These are phyloP conservation scores for Nephotettix cincticeps DNA, from an alignment of 1,140 invertebrate genomes.

Conservation along the genomic window DNA sequence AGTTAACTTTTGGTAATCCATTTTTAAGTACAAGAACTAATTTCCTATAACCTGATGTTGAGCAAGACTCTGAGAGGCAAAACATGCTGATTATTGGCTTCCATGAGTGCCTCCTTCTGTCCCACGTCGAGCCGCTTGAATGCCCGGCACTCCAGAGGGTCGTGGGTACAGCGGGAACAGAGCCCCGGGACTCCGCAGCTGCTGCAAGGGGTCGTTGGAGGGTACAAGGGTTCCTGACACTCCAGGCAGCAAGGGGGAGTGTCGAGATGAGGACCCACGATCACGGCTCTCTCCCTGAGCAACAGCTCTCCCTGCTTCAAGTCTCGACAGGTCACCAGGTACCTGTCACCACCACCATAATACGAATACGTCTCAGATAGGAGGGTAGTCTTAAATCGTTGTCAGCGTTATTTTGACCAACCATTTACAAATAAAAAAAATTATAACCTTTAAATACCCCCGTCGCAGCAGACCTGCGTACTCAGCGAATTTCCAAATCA, in stretches of 20 bases:
- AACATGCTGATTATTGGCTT: background rate
- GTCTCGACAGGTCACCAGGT: constrained; percentile 58
- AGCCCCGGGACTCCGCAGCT: background rate
- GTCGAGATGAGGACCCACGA: constrained; percentile 55
- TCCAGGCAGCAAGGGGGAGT: constrained; percentile 57
- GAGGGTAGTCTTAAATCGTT: too few species aligned
- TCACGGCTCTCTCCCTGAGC: constrained; percentile 56
- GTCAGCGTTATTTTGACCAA: too few species aligned
- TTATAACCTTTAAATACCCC: too few species aligned
- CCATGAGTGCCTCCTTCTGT: background rate
- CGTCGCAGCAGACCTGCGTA: too few species aligned
- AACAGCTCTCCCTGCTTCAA: constrained; percentile 59
- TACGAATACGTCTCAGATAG: too few species aligned
- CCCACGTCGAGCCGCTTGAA: background rate
- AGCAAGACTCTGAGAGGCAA: background rate
- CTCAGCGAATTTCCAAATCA: too few species aligned
- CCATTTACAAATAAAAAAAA: too few species aligned
- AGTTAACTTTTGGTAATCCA: too few species aligned
- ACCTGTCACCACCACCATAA: too few species aligned
- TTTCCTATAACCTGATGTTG: background rate
- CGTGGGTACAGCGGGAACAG: background rate
- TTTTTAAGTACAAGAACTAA: too few species aligned
- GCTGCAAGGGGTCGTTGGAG: constrained; percentile 31
- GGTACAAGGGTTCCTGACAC: constrained; percentile 53
- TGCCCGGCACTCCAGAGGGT: background rate